Evolutionary conservation across 2,113 vertebrate species (phyloP).

Genomic region (Irena cyanogastra): DNA sequence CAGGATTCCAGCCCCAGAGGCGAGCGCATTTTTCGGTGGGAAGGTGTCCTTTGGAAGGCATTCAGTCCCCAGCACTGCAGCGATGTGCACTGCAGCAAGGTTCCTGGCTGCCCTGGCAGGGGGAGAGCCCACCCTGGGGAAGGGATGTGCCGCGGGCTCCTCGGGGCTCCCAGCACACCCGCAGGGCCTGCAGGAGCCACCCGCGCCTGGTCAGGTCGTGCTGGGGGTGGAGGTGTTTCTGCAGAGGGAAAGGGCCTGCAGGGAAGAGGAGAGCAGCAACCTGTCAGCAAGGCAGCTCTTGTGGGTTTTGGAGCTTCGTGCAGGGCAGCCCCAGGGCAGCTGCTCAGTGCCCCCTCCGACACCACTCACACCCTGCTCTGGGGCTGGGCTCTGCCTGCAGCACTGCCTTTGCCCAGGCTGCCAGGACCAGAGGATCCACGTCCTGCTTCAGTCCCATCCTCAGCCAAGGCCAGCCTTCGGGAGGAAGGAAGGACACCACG

Average conservation of each 20-base stretch:
- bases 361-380: no score
- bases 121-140: rapidly evolving
- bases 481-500: no score
- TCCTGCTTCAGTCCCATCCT: background rate
- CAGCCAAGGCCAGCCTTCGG: rapidly evolving
- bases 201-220: rapidly evolving
- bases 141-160: rapidly evolving
- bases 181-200: background rate
- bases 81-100: rapidly evolving
- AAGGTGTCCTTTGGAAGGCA: background rate
- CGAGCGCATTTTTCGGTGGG: rapidly evolving
- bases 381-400: background rate
- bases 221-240: background rate
- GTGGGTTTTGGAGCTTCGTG: rapidly evolving
- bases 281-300: background rate
- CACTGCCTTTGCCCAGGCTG: no score
- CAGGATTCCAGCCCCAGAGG: background rate
- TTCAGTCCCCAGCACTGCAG: rapidly evolving
- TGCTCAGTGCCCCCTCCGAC: background rate
- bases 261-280: background rate
- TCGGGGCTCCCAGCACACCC: background rate
- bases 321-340: rapidly evolving
- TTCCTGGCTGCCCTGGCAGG: background rate
- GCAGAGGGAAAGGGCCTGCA: background rate
- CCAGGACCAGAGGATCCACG: rapidly evolving